Evolutionary conservation across 2,113 vertebrate species (phyloP), one percentile per base, ranked within the genome.

Genomic region (Tympanuchus pallidicinctus): DNA sequence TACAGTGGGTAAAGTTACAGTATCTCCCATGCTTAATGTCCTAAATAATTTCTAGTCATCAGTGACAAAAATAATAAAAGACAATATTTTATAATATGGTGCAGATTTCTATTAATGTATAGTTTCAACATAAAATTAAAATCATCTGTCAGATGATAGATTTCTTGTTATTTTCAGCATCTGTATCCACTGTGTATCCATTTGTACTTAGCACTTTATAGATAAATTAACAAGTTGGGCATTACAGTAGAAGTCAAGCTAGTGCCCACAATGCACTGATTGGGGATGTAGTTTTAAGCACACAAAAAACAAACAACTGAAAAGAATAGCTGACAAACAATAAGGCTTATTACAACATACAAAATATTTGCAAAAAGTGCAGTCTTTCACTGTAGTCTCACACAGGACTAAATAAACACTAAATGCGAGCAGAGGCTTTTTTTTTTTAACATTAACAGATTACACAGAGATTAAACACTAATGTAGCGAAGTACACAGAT

Each of bases 71-170:
- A 36, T 14, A 82, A 86, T 67, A 67, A 77, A 85, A 60, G 1
- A 0, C 76, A 50, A 3, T 3, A 0, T 48, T 22, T 65, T 24
- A 56, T 30, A n/a, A 5, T 18, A 1, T 24, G 8, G 14, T 43
- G 6, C 8, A 76, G 9, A 60, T 74, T 69, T 86, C 27, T 87
- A 50, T 47, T 65, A 89, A 70, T 28, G 1, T 47, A 43, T 60
- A 88, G 8, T 2, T 54, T 80, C 60, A 34, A 56, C 54, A 57
- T 56, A 83, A 86, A 84, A 48, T 18, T 42, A 27, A 60, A 74
- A n/a, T n/a, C 11, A 4, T 40, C 40, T 40, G 40, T 40, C 20
- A 78, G 18, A 22, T 57, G 0, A 57, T 18, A 86, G 7, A 2
- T 72, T 88, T 90, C 43, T 69, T 8, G 4, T 65, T 90, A 83